Evolutionary conservation across 1,140 invertebrate genomes (phyloP).

Genomic region (Tetramorium alpestre): DNA sequence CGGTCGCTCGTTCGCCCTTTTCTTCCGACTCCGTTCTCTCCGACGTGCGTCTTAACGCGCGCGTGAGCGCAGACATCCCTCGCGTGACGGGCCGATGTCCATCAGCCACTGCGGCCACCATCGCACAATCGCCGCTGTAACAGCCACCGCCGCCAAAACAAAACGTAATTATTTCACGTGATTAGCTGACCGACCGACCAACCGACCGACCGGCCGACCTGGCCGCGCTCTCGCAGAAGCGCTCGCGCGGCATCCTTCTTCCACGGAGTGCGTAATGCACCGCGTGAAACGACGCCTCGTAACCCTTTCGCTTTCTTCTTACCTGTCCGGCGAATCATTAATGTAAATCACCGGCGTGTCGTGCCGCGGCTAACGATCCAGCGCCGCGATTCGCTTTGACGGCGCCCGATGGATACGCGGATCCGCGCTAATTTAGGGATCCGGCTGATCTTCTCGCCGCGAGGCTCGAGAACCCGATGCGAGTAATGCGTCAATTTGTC

Average conservation of each 20-base stretch:
- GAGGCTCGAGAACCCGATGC: background rate
- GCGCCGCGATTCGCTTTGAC: conserved; percentile 55
- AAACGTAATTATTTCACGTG: conserved; percentile 84
- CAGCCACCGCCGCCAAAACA: conserved; percentile 76
- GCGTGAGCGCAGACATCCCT: conserved; percentile 61
- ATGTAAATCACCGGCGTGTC: conserved; percentile 69
- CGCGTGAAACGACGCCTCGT: conserved; percentile 33
- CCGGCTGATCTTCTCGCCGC: conserved; percentile 26
- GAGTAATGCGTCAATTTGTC: conserved; percentile 51
- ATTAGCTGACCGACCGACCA: conserved; percentile 77
- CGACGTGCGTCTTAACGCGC: conserved; percentile 39
- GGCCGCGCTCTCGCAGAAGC: background rate
- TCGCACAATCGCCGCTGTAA: conserved; percentile 28
- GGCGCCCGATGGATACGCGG: conserved; percentile 44
- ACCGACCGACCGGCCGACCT: background rate
- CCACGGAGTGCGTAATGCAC: conserved; percentile 31
- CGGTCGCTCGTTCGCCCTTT: background rate
- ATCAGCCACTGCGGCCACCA: conserved; percentile 72
- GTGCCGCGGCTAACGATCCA: conserved; percentile 63
- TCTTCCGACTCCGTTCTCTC: background rate
- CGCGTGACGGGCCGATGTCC: conserved; percentile 82
- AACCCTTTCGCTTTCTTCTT: conserved; percentile 41
- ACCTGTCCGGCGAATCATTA: conserved; percentile 64
- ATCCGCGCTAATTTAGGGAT: conserved; percentile 51
- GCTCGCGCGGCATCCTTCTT: conserved; percentile 20